Evolutionary conservation across 2,113 vertebrate genomes (phyloP).

Genomic region (Crocuta crocuta): DNA sequence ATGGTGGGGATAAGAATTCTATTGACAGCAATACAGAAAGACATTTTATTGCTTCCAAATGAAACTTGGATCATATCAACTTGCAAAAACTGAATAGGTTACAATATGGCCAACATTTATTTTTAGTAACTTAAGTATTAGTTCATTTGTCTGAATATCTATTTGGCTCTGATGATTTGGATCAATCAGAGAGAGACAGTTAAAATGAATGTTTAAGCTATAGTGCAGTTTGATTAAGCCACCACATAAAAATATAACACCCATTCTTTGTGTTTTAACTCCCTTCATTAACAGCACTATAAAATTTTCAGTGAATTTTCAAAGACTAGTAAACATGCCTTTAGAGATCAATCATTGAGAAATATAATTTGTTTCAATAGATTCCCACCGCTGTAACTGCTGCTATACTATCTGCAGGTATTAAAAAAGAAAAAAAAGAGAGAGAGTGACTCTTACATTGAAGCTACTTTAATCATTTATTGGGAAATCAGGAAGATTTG

Average conservation of each 20-base stretch:
- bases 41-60: slow-evolving; percentile 24
- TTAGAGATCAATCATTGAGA: background rate
- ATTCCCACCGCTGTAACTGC: background rate
- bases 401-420: background rate
- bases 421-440: background rate
- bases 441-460: background rate
- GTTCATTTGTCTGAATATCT: slow-evolving; percentile 42
- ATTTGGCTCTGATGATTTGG: background rate
- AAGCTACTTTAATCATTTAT: background rate
- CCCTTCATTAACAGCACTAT: background rate
- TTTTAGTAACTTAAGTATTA: slow-evolving; percentile 50
- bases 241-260: background rate
- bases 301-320: slow-evolving; percentile 12
- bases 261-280: background rate
- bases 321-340: background rate
- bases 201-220: slow-evolving; percentile 22
- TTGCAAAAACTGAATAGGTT: slow-evolving; percentile 4
- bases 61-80: slow-evolving; percentile 6
- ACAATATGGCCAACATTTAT: background rate
- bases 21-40: background rate
- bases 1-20: background rate
- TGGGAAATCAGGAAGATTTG: background rate
- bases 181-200: background rate
- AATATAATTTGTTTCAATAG: background rate
- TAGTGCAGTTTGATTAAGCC: background rate